Base-by-base conservation (phyloP, 2,888 invertebrate genomes). In the Mactromeris polynyma region DNA sequence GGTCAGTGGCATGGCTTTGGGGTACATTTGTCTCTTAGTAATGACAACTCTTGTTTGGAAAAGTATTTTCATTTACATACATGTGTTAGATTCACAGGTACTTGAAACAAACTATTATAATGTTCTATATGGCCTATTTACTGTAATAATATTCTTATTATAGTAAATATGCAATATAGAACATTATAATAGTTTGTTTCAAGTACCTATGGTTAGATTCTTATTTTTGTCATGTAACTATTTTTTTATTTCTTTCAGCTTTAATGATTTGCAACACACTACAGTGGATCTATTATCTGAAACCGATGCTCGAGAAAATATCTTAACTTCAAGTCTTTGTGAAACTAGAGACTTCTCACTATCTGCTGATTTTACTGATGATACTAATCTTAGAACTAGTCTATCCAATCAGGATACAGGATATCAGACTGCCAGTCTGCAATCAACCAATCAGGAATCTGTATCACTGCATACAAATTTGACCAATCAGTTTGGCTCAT, bases 331-430 rank as follows among this genome's bases (percentile, higher is more conserved):
- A 3, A 93, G 93, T 91, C 73, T 93, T n/a, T 89, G 88, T 82
- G 91, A 90, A 42, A 91, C 93, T 3, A 87, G 91, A 40, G 94
- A 95, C 69, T 92, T 90, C 54, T 85, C 90, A 38, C 33, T 33
- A 33, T 91, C 89, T 31, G 93, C 93, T 81, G 93, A 94, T 80
- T 92, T 88, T n/a, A 91, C 87, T 11, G 88, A 91, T 80, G 93
- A 95, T 69, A 93, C 92, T 14, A 88, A 89, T 54, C 92, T 86
- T 33, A 90, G 89, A 82, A 94, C 92, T 9, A 93, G 93, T 89
- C 91, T 92, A 79, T 91, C 94, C 89, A 94, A 92, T 91, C 96
- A 96, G 88, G 96, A 96, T 88, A 96, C 96, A 42, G 96, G 96
- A 21, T 96, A 96, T 90, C 95, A 96, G 86, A 96, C 96, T 46